Evolutionary conservation across 2,797 vertebrate genomes (phyloP).

Genomic region (Borostomias antarcticus): DNA sequence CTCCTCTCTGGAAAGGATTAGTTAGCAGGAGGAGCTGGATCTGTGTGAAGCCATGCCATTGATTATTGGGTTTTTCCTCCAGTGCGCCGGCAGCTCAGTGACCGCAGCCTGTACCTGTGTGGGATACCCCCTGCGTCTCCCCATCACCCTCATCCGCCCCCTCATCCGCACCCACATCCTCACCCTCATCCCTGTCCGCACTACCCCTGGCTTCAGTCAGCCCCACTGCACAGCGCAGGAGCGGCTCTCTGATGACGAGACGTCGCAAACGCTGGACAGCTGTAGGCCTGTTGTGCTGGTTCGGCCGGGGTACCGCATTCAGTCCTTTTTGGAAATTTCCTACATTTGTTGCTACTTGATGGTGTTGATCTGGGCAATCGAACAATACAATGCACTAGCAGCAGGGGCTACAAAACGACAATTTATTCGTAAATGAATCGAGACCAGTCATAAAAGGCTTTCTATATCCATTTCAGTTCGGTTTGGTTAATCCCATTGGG

Average conservation of each 20-base stretch:
- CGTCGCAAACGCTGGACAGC: no score
- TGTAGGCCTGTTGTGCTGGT: no score
- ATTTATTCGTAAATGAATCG: neutral
- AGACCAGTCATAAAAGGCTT: neutral
- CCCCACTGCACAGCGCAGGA: no score
- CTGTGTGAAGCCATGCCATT: slow-evolving; percentile 44
- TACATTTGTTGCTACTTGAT: no score
- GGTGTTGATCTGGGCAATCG: neutral
- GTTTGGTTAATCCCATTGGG: neutral
- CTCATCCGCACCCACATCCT: neutral
- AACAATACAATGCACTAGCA: neutral
- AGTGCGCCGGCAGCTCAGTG: neutral
- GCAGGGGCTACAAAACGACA: neutral
- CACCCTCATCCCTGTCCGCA: no score
- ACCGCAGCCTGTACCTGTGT: neutral
- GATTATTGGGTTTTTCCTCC: slow-evolving; percentile 47
- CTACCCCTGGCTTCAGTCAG: neutral
- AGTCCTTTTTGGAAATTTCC: no score
- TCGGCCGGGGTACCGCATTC: no score
- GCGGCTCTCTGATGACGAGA: no score
- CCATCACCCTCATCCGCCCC: neutral
- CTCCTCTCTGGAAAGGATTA: slow-evolving; percentile 61
- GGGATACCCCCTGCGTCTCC: neutral
- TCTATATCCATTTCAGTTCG: neutral
- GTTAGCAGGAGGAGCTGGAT: slow-evolving; percentile 52